Evolutionary conservation across 35 echinoderm and acorn worm species (phyloP).

Genomic region (Lytechinus variegatus): DNA sequence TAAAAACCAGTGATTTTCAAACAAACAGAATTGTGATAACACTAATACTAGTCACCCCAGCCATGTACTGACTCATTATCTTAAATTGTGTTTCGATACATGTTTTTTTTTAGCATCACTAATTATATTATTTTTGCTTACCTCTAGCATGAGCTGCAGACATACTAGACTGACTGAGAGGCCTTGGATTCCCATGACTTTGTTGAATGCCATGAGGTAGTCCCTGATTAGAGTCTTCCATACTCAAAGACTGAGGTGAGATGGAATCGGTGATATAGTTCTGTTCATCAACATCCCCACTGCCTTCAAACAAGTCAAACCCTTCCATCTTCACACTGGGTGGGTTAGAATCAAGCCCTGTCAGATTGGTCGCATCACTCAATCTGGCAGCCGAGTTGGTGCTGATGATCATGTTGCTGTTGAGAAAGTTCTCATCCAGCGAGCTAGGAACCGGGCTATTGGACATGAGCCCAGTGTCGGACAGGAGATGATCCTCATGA

Average conservation of each 20-base stretch:
- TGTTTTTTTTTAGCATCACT: background rate
- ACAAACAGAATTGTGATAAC: too few relatives aligned
- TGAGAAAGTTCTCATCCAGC: slow-evolving; percentile 85
- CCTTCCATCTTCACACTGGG: slow-evolving; percentile 88
- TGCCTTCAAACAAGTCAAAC: slow-evolving; percentile 79
- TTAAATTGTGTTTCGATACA: too few relatives aligned
- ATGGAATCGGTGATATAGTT: slow-evolving; percentile 81
- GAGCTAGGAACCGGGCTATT: slow-evolving; percentile 70
- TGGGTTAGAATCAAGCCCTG: slow-evolving; percentile 77
- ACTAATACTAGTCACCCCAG: too few relatives aligned
- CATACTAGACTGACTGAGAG: slow-evolving; percentile 9
- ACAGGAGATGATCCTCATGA: slow-evolving; percentile 79
- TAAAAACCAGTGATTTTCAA: too few relatives aligned
- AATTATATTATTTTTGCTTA: background rate
- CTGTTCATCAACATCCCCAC: slow-evolving; percentile 83
- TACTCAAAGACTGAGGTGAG: slow-evolving; percentile 69
- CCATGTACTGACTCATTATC: too few relatives aligned
- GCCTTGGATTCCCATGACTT: slow-evolving; percentile 36
- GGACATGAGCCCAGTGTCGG: slow-evolving; percentile 70
- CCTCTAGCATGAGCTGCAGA: slow-evolving; percentile 20
- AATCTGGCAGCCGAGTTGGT: slow-evolving; percentile 56
- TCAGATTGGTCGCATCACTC: slow-evolving; percentile 65
- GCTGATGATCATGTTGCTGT: slow-evolving; percentile 61
- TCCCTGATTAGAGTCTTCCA: slow-evolving; percentile 47
- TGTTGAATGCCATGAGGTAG: slow-evolving; percentile 32